Conservation (phyloP, 2,797 vertebrate genomes). For the Sarcoramphus papa region DNA sequence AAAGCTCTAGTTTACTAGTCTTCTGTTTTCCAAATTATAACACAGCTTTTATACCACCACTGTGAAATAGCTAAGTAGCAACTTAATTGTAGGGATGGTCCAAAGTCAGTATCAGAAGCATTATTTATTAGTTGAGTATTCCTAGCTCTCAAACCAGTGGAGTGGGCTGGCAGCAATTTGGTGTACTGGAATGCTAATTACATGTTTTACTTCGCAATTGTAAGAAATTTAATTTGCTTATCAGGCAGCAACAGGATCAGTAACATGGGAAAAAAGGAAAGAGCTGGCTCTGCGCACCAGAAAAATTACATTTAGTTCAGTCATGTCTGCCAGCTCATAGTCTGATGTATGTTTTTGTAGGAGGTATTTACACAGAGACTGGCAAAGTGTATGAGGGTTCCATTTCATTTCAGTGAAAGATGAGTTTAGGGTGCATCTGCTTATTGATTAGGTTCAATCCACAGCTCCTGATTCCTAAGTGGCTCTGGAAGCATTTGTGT, state of each 20-base stretch:
- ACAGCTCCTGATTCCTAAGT: neutral
- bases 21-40: neutral
- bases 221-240: neutral
- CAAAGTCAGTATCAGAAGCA: neutral
- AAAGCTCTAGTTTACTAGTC: neutral
- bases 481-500: neutral
- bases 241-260: conserved; percentile 3
- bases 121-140: neutral
- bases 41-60: neutral
- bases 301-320: neutral
- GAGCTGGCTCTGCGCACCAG: neutral
- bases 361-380: neutral
- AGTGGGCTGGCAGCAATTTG: neutral
- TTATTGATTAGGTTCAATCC: neutral
- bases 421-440: neutral
- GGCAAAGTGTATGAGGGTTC: neutral
- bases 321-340: neutral
- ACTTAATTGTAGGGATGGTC: neutral
- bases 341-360: neutral
- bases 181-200: neutral
- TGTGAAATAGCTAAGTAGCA: neutral
- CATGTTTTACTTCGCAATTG: neutral
- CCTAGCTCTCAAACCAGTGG: neutral
- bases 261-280: neutral
- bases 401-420: neutral